phyloP scores from a whole-genome alignment of 2,797 vertebrate species.

The Acrocephalus scirpaceus region DNA sequence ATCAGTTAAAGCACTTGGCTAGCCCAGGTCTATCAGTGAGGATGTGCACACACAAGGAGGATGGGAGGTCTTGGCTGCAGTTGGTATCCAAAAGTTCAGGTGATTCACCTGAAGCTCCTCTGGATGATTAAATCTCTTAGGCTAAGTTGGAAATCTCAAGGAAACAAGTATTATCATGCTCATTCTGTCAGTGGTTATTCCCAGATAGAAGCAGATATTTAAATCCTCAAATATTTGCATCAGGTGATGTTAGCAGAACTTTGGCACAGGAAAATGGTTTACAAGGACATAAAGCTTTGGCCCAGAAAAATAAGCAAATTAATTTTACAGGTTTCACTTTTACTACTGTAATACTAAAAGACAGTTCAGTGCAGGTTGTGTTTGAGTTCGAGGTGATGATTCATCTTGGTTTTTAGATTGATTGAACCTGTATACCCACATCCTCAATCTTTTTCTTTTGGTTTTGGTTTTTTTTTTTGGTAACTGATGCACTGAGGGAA shows the following conservation, averaged over 20 bases:
- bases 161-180: slow-evolving; percentile 42
- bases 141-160: not conserved
- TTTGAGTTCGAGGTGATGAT: slow-evolving; percentile 6
- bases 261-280: not conserved
- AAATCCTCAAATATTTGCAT: not conserved
- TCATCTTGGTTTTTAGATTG: slow-evolving; percentile 17
- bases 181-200: not conserved
- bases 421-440: slow-evolving; percentile 1
- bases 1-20: slow-evolving; percentile 38
- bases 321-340: not conserved
- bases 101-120: slow-evolving; percentile 34
- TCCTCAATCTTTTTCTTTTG: not conserved
- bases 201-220: not conserved
- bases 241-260: not conserved
- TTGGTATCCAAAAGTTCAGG: not conserved
- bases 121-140: slow-evolving; percentile 32
- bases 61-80: slow-evolving; percentile 30
- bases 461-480: not conserved
- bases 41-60: not conserved
- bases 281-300: not conserved
- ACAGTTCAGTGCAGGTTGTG: not conserved
- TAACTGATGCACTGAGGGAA: not conserved
- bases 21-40: not conserved
- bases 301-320: not conserved
- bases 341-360: not conserved